Evolutionary conservation across 2,797 vertebrate genomes (phyloP).

Genomic region (Neosilurus mollespiculum): DNA sequence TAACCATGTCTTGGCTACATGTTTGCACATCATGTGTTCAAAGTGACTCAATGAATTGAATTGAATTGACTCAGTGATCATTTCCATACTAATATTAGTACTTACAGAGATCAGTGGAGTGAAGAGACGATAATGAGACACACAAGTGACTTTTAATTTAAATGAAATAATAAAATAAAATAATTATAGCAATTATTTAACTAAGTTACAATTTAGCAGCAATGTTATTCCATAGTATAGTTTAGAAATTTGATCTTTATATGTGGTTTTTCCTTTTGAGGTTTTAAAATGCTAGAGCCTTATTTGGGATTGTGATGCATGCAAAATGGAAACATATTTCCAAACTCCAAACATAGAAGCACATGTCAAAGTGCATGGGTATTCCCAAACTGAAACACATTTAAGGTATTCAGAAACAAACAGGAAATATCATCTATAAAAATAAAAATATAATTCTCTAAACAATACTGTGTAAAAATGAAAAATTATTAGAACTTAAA

Average conservation of each 20-base stretch:
- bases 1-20: neutral
- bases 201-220: neutral
- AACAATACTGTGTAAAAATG: neutral
- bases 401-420: neutral
- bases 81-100: neutral
- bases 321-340: neutral
- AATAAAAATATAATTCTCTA: neutral
- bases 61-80: neutral
- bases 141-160: neutral
- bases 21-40: neutral
- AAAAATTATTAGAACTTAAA: neutral
- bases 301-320: too few relatives aligned
- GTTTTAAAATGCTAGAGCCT: neutral
- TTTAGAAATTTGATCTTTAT: neutral
- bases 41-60: neutral
- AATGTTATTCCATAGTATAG: neutral
- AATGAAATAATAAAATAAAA: too few relatives aligned
- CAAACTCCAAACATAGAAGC: neutral
- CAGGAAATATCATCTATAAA: neutral
- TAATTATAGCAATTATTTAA: neutral
- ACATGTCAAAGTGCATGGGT: neutral
- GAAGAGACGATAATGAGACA: neutral
- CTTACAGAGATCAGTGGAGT: neutral
- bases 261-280: neutral
- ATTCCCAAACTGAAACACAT: neutral